Conservation (phyloP, 1,140 invertebrate species). For the Aphis craccivora region DNA sequence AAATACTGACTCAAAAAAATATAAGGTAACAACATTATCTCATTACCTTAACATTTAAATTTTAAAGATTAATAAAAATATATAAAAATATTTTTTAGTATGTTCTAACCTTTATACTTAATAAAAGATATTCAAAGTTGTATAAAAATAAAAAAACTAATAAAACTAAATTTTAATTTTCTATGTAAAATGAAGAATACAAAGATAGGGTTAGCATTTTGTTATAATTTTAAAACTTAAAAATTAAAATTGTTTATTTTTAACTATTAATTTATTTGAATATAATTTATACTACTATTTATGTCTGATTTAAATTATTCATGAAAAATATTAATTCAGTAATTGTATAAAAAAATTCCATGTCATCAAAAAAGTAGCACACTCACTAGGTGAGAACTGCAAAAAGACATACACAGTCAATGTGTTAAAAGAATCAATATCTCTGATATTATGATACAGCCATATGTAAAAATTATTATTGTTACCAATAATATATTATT, state of each 20-base stretch:
- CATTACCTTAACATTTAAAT: too few species aligned
- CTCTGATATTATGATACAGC: background rate
- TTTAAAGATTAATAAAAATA: background rate
- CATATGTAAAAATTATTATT: background rate
- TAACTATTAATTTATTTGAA: background rate
- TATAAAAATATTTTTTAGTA: background rate
- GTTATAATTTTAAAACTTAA: background rate
- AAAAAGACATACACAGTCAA: too few species aligned
- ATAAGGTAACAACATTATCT: too few species aligned
- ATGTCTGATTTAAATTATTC: background rate
- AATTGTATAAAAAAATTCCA: background rate
- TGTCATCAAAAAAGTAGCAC: too few species aligned
- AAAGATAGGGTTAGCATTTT: background rate
- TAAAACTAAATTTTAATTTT: background rate
- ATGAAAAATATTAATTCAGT: background rate
- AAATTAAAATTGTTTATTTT: background rate
- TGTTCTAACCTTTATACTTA: background rate
- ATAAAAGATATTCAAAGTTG: background rate
- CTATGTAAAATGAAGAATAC: background rate
- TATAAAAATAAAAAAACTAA: background rate
- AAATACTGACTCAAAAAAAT: too few species aligned
- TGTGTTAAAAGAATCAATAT: too few species aligned
- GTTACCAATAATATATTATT: background rate
- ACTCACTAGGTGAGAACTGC: too few species aligned
- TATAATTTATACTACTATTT: background rate